These are phyloP conservation scores for Acipenser oxyrinchus DNA, from an alignment of 2,797 vertebrate genomes.

Conservation along the genomic window DNA sequence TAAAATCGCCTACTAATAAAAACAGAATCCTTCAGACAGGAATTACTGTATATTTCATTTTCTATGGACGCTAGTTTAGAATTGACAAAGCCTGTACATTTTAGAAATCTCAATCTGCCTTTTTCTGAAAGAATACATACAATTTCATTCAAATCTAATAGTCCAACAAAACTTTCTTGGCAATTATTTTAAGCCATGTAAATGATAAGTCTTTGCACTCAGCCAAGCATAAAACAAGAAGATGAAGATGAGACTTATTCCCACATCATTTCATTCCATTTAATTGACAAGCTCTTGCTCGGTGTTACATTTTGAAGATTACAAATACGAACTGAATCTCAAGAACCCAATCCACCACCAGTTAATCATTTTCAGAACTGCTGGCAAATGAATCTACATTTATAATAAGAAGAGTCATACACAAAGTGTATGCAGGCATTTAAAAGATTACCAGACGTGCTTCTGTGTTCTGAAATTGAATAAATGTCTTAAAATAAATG, in stretches of 20 bases:
- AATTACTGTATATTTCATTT: slow-evolving; percentile 46
- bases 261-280: slow-evolving; percentile 91
- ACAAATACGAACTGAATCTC: slow-evolving; percentile 87
- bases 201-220: slow-evolving; percentile 82
- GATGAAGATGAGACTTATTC: slow-evolving; percentile 93
- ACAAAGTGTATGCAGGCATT: slow-evolving; percentile 81
- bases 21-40: slow-evolving; percentile 46
- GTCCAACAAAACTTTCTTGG: slow-evolving; percentile 75
- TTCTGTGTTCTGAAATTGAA: slow-evolving; percentile 71
- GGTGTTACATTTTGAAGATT: slow-evolving; percentile 92
- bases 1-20: slow-evolving; percentile 45
- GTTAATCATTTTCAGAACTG: slow-evolving; percentile 74
- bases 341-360: slow-evolving; percentile 75
- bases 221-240: slow-evolving; percentile 90
- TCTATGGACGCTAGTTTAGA: slow-evolving; percentile 35
- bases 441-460: slow-evolving; percentile 80
- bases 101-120: slow-evolving; percentile 50
- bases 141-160: slow-evolving; percentile 73
- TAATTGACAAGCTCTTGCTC: slow-evolving; percentile 95
- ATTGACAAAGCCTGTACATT: slow-evolving; percentile 59
- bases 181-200: slow-evolving; percentile 87
- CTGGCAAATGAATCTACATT: slow-evolving; percentile 92
- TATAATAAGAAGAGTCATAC: slow-evolving; percentile 76
- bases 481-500: slow-evolving; percentile 62
- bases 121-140: slow-evolving; percentile 58